Evolutionary conservation across 2,888 invertebrate species (phyloP), one percentile per base, ranked within the genome.

Genomic region (Drosophila kokeensis): DNA sequence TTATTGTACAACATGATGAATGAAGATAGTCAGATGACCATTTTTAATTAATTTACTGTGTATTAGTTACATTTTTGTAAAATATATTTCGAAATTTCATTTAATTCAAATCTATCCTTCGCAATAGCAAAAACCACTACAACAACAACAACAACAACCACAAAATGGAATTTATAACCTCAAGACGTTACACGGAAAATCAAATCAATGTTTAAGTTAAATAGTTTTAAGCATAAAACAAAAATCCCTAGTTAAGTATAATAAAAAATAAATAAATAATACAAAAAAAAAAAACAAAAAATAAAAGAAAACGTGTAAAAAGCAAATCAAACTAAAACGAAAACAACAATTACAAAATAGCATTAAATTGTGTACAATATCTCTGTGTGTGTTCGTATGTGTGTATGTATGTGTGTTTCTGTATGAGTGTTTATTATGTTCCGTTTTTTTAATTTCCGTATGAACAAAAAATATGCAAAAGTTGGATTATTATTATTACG

Each of bases 161-260:
- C 45, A 69, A 69, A 58, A 80, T 71, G 76, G 64, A 80, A 80
- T 76, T 76, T 67, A 71, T 58, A 71, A 80, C 81, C 81, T 78
- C 78, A 80, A 79, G 70, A 82, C 71, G 72, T 81, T 83, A 80
- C 65, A 82, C 55, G 73, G 72, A 73, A 79, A 82, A 88, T 87
- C 82, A 86, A 89, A 87, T 87, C 84, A 80, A 84, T 79, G 79
- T 91, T 87, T 90, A 89, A 90, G 90, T 91, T 90, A 87, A 87
- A 90, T 88, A 90, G 86, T 90, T 89, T 87, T 90, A 87, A 89
- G 87, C 21, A 24, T 24, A 42, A 63, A 69, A 70, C 55, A 60
- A 58, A 52, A 36, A 34, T 24, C 27, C 54, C 34, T 81, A 79
- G 55, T 72, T 76, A 78, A 74, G 69, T 72, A 54, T 53, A 34